phyloP scores from a whole-genome alignment of 2,113 vertebrate species.

The Lagenorhynchus albirostris region DNA sequence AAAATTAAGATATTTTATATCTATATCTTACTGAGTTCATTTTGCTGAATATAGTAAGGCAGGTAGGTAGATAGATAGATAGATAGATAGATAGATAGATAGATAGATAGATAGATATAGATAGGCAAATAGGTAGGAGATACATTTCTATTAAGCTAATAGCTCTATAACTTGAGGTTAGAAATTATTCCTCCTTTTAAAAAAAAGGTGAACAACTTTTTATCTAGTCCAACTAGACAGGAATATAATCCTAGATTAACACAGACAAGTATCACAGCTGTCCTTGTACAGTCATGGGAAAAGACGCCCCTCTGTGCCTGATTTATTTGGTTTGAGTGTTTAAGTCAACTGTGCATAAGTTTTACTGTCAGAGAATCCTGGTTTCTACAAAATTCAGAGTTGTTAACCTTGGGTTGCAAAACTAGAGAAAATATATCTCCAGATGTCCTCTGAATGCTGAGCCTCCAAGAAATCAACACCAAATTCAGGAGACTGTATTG shows the following conservation, averaged over 20 bases:
- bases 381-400: constrained; percentile 8
- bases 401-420: not conserved
- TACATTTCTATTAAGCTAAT: not conserved
- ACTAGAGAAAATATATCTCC: not conserved
- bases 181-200: not conserved
- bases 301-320: not conserved
- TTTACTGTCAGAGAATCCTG: not conserved
- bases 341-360: not conserved
- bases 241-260: not conserved
- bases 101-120: not conserved
- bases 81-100: not conserved
- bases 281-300: not conserved
- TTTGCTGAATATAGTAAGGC: not conserved
- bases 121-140: not conserved
- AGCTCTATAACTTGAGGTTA: not conserved
- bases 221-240: not conserved
- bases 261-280: not conserved
- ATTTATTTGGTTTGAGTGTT: not conserved
- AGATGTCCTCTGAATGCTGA: not conserved
- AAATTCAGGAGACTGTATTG: not conserved
- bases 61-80: not conserved
- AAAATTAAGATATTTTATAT: not conserved
- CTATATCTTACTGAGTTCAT: not conserved
- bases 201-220: not conserved
- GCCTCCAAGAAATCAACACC: not conserved